Base-by-base conservation (phyloP, 2,113 vertebrate genomes). In the Henicopernis longicauda region DNA sequence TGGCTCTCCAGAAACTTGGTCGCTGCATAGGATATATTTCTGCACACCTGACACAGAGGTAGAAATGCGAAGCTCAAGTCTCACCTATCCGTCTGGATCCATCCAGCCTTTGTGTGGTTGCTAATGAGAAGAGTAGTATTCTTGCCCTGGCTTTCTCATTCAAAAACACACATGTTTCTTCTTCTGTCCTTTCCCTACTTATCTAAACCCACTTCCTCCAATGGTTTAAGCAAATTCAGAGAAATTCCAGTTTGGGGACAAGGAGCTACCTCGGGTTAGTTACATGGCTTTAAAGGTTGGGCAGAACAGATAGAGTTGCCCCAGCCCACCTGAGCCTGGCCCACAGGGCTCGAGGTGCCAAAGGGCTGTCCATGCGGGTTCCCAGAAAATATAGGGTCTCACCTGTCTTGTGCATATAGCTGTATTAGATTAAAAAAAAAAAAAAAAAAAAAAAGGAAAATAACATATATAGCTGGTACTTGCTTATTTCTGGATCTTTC, bases 321-420 rank as follows among this genome's bases (percentile, higher is more conserved):
- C 22, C 45, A 38, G 65, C 25, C 34, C 5, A 1, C 13, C 26
- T 16, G 36, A 58, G 32, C 29, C 23, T 1, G 1, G 10, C 31
- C 71, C 0, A 0, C 3, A 3, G 13, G 31, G 25, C 49, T 36
- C 0, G 1, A 82, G 29, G 5, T 63, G 31, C 80, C 1, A 1
- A 55, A 52, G 31, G 21, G 9, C 23, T 82, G 21, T 45, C 14
- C 6, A 0, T 29, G 19, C 2, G 1, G 25, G 70, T 58, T 87
- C 65, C 20, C 62, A 40, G 42, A 63, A 63, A 26, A 25, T 7
- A 45, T 4, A 81, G 15, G 61, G 16, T 72, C 58, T 76, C 21
- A 31, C 14, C 62, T 45, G 22, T 22, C 18, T 63, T 8, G 3
- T 49, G 31, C 11, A 1, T 31, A 16, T 40, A n/a, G 40, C 27